These are phyloP conservation scores for Trichogramma evanescens DNA, from an alignment of 2,888 invertebrate genomes.

Conservation along the genomic window DNA sequence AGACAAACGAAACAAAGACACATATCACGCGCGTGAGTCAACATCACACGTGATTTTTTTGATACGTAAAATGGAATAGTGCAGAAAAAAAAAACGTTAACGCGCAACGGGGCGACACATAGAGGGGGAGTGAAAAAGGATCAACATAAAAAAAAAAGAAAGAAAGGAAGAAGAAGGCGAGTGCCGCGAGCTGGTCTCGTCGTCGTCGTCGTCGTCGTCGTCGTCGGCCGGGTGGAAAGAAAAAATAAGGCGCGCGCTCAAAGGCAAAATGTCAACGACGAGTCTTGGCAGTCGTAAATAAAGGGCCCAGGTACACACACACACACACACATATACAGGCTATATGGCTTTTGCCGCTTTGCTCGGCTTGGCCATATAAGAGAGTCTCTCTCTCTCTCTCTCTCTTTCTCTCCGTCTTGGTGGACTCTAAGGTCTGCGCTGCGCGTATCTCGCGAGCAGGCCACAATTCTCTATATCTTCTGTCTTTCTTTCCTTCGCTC, in stretches of 20 bases:
- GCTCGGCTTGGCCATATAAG: too few relatives aligned
- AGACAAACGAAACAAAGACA: neutral
- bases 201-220: neutral
- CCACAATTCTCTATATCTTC: slow-evolving; percentile 25
- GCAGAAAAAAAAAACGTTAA: too few relatives aligned
- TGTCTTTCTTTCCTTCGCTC: slow-evolving; percentile 21
- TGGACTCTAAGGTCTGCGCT: neutral
- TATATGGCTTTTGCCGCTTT: too few relatives aligned
- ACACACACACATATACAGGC: too few relatives aligned
- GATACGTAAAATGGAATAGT: too few relatives aligned
- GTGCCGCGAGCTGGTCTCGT: slow-evolving; percentile 13
- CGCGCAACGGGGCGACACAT: neutral
- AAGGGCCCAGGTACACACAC: too few relatives aligned
- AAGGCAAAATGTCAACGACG: too few relatives aligned
- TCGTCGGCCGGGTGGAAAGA: neutral
- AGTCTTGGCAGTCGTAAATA: too few relatives aligned
- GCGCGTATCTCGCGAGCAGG: neutral
- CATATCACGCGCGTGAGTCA: neutral
- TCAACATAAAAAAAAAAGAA: slow-evolving; percentile 4
- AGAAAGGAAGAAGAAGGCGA: slow-evolving; percentile 2
- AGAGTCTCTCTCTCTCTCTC: slow-evolving; percentile 4
- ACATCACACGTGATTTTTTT: neutral
- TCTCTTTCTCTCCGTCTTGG: slow-evolving; percentile 22
- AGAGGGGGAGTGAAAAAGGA: neutral
- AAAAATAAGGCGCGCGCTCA: neutral